Evolutionary conservation across 2,888 invertebrate genomes (phyloP).

Genomic region (Dasysyrphus albostriatus): DNA sequence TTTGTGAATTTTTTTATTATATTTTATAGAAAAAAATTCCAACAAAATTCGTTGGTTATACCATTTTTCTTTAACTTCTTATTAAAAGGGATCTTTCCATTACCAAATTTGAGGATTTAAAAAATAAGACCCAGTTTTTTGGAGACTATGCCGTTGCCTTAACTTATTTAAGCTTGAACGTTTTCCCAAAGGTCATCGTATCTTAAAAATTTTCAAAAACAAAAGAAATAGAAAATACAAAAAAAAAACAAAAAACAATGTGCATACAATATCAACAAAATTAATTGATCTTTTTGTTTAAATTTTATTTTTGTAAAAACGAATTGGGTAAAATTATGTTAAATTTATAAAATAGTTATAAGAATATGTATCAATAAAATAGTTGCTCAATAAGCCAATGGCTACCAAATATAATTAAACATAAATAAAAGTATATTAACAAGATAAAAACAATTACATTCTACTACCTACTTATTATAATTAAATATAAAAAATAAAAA

Average conservation of each 20-base stretch:
- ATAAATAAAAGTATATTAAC: slow-evolving; percentile 42
- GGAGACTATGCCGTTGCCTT: no score
- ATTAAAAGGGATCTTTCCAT: no score
- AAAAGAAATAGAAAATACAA: no score
- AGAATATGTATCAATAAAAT: slow-evolving; percentile 47
- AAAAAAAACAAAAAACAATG: slow-evolving; percentile 19
- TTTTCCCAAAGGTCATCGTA: no score
- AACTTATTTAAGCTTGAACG: no score
- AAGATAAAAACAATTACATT: slow-evolving; percentile 36
- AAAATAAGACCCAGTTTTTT: no score
- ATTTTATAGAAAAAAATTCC: no score
- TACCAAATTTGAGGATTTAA: no score
- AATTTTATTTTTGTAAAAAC: slow-evolving; percentile 67
- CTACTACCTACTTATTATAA: slow-evolving; percentile 29
- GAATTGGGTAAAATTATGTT: slow-evolving; percentile 59
- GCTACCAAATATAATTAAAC: slow-evolving; percentile 51
- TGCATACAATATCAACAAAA: slow-evolving; percentile 13
- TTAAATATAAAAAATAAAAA: slow-evolving; percentile 32
- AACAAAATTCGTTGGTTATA: no score
- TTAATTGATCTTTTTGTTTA: slow-evolving; percentile 47
- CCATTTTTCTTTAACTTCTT: no score
- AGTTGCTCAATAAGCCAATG: slow-evolving; percentile 37
- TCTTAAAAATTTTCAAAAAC: neutral
- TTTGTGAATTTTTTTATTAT: no score
- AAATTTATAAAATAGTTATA: slow-evolving; percentile 63